Percentiles rank a stretch among this genome's conserved stretches.
These are phyloP conservation scores for Enteromius mattozi DNA, from an alignment of 2,797 vertebrate genomes.

Conservation along the genomic window DNA sequence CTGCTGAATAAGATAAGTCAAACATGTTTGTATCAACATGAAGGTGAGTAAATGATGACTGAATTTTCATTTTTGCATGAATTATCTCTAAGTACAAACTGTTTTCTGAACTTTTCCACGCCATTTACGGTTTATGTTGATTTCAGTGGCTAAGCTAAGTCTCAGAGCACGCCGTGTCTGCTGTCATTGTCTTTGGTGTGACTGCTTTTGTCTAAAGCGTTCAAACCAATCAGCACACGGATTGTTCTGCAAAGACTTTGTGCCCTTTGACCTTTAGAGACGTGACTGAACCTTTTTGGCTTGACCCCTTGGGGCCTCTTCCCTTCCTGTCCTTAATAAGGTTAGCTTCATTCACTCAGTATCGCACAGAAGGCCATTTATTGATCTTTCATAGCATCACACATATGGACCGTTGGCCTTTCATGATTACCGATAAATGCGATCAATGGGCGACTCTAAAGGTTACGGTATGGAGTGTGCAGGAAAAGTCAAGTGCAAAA, in stretches of 20 bases:
- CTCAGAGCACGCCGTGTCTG: no score
- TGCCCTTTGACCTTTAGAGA: conserved; percentile 66
- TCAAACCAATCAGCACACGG: conserved; percentile 53
- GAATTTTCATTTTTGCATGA: neutral
- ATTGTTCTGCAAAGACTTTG: conserved; percentile 67
- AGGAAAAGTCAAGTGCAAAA: conserved; percentile 23
- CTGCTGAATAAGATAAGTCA: neutral
- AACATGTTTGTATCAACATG: neutral
- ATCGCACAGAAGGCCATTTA: conserved; percentile 39
- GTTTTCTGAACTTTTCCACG: neutral
- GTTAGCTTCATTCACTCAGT: conserved; percentile 54
- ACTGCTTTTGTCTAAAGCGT: conserved; percentile 54
- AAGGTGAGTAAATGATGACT: neutral
- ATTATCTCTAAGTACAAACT: neutral
- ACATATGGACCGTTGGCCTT: neutral
- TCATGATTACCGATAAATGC: conserved; percentile 22
- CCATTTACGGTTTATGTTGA: conserved; percentile 42
- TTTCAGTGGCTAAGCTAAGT: conserved; percentile 53
- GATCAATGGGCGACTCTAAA: neutral
- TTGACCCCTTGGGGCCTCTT: conserved; percentile 51
- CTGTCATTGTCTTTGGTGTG: conserved; percentile 37
- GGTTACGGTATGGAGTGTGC: neutral
- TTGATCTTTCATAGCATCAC: conserved; percentile 45
- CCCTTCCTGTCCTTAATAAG: conserved; percentile 44
- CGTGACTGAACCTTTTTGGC: conserved; percentile 44